Base-by-base conservation (phyloP, 2,888 invertebrate species). In the Cryptocephalus primarius region DNA sequence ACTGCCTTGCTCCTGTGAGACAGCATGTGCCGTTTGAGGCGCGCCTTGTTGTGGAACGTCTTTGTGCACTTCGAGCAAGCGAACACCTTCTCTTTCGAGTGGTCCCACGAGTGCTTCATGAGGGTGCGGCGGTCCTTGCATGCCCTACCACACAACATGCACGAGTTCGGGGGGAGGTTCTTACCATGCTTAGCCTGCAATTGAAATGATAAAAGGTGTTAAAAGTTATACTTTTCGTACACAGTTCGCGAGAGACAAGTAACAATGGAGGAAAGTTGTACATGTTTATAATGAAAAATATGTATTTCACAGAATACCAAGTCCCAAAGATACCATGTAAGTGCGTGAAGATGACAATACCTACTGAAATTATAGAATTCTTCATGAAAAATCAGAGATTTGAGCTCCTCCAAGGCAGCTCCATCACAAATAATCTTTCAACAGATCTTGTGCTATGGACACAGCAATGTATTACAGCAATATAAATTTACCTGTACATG, bases 21-120 rank as follows among this genome's bases (percentile, higher is more conserved):
- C 4, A 79, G 71, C 82, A 83, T 82, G 58, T 83, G 83, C 14
- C 83, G 75, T 62, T 77, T 77, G 47, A 77, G 66, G 1, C 73
- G 72, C 1, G 82, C 82, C 63, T 82, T 81, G 60, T 81, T 83
- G 59, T 83, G 80, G 60, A 84, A 84, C 50, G 79, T 80, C 63
- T 83, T 83, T 33, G 78, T 78, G 62, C 83, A 84, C 59, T 81
- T 80, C 10, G 78, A 76, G 62, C 83, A 84, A n/a, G 64, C 53
- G 74, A 79, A 69, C 32, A 55, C 46, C 44, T 51, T 54, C 55
- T 80, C 79, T 32, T 77, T 73, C 22, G 80, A 80, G 63, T 83
- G 83, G 54, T 82, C 79, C 77, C 80, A 80, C 1, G 80, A 77
- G 60, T 84, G 83, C 62, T 82, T 83, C 50, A 82, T 69, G 40